These are phyloP conservation scores for Trachythela sp. DNA, from an alignment of 64 coral and sea anemone genomes.

Conservation along the genomic window DNA sequence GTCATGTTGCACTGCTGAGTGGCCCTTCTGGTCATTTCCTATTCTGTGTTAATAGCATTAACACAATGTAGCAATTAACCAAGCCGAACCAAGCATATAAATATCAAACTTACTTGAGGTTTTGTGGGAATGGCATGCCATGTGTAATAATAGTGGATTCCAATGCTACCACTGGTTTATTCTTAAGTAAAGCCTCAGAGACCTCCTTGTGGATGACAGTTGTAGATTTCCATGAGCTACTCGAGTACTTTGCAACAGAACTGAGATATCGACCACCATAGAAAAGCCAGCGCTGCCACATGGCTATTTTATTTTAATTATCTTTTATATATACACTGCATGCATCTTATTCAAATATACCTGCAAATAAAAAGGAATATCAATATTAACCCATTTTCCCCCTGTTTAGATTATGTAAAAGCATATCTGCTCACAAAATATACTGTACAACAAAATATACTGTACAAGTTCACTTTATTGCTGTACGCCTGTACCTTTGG, in stretches of 20 bases:
- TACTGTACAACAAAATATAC: too few relatives aligned
- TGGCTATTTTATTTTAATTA: background rate
- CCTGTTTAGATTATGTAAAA: too few relatives aligned
- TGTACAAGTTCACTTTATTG: too few relatives aligned
- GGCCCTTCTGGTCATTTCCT: too few relatives aligned
- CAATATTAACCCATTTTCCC: too few relatives aligned
- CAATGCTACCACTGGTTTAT: conserved; percentile 79
- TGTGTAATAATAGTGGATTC: conserved; percentile 93
- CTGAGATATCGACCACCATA: background rate
- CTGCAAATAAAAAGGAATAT: too few relatives aligned
- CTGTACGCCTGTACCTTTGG: background rate
- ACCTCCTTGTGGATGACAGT: conserved; percentile 59
- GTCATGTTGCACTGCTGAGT: too few relatives aligned
- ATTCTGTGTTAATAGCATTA: too few relatives aligned
- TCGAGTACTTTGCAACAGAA: background rate
- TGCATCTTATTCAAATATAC: too few relatives aligned
- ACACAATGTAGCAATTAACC: too few relatives aligned
- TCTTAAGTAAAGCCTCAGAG: conserved; percentile 61
- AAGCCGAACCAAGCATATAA: too few relatives aligned
- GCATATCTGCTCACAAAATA: too few relatives aligned
- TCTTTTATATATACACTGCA: background rate
- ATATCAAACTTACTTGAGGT: conserved; percentile 52
- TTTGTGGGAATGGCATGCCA: conserved; percentile 95
- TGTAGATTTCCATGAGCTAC: background rate
- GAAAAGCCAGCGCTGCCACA: background rate